Percentiles rank a stretch among this genome's conserved stretches.
Conservation (phyloP, 2,888 invertebrate genomes). For the Eristalis tenax region DNA sequence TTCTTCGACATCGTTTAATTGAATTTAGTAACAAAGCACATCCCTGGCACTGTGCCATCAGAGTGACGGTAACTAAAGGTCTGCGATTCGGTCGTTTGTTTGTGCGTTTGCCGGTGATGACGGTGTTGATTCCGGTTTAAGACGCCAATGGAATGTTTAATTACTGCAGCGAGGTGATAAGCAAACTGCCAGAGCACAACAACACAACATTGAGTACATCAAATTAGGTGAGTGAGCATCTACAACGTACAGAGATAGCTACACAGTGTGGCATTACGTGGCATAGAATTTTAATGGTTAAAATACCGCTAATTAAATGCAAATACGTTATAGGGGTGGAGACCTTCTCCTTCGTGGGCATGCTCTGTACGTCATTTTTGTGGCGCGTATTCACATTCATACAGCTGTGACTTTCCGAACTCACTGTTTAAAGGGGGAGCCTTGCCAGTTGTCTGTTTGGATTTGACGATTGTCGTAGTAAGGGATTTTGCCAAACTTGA, state of each 20-base stretch:
- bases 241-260: neutral
- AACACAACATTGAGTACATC: conserved; percentile 12
- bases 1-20: neutral
- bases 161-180: conserved; percentile 31
- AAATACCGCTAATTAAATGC: conserved; percentile 34
- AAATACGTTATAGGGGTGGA: conserved; percentile 16
- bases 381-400: neutral
- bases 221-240: conserved; percentile 23
- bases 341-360: neutral
- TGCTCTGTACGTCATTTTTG: neutral
- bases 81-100: neutral
- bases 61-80: neutral
- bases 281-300: conserved; percentile 1
- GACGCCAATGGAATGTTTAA: conserved; percentile 27
- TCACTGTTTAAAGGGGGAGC: neutral
- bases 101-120: conserved; percentile 1
- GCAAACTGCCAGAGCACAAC: conserved; percentile 2
- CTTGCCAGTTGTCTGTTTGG: neutral
- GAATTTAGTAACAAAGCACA: neutral
- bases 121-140: conserved; percentile 30
- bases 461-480: neutral
- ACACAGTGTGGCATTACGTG: neutral
- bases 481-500: too few relatives aligned
- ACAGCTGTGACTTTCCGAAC: neutral
- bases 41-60: conserved; percentile 11